Conservation (phyloP, 2,113 vertebrate species). For the Trematocara macrostoma region DNA sequence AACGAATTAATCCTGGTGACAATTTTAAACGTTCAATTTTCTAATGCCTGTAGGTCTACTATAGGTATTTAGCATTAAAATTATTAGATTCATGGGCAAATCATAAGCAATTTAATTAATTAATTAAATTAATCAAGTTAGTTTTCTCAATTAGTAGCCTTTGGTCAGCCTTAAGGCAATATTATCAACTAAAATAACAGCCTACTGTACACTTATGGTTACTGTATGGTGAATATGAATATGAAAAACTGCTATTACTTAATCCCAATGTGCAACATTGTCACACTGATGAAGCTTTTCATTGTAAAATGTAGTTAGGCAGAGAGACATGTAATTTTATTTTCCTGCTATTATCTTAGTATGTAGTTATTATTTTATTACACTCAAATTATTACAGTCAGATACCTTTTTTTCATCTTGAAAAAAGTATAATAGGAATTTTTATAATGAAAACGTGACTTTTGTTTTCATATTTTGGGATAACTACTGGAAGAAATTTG, state of each 20-base stretch:
- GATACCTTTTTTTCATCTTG: neutral
- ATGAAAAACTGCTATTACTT: neutral
- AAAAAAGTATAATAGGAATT: neutral
- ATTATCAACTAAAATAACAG: neutral
- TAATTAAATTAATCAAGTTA: rapidly evolving
- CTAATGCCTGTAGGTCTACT: neutral
- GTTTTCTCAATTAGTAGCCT: rapidly evolving
- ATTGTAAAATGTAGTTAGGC: neutral
- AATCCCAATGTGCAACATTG: neutral
- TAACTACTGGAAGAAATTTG: neutral
- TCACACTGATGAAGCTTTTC: neutral
- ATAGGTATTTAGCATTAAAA: neutral
- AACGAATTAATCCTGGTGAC: neutral
- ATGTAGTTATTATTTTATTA: neutral
- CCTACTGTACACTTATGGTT: neutral
- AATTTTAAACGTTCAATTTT: neutral
- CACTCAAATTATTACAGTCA: neutral
- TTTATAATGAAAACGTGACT: neutral
- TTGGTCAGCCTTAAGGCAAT: rapidly evolving
- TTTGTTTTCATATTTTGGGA: neutral
- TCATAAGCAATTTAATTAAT: neutral
- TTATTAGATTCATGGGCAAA: neutral
- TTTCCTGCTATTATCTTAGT: neutral
- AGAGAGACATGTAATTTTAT: neutral
- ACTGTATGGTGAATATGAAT: neutral